Conservation (phyloP, 2,888 invertebrate species). For the Blera fallax region DNA sequence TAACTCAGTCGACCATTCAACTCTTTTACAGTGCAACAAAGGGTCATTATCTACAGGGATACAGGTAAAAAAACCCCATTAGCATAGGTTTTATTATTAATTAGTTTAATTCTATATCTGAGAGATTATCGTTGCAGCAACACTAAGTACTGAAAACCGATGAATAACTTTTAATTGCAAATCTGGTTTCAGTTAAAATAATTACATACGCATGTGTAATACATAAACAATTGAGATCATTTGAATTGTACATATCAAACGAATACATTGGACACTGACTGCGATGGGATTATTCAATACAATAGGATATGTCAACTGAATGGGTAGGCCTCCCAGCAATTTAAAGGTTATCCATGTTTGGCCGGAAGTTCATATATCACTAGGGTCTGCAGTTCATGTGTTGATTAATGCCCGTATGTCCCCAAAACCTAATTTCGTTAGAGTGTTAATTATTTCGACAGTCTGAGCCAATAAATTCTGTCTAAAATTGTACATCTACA, state of each 20-base stretch:
- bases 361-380: background rate
- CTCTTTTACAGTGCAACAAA: background rate
- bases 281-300: too few relatives aligned
- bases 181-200: background rate
- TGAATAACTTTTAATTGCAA: background rate
- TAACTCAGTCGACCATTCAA: constrained; percentile 1
- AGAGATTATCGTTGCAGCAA: background rate
- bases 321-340: background rate
- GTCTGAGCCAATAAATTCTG: background rate
- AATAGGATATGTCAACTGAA: too few relatives aligned
- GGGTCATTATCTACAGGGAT: constrained; percentile 7
- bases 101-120: background rate
- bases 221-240: background rate
- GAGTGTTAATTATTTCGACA: background rate
- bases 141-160: background rate
- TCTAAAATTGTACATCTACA: background rate
- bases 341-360: background rate
- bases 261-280: too few relatives aligned
- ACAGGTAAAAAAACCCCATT: background rate
- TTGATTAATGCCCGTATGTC: background rate
- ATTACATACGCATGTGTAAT: background rate
- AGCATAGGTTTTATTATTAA: background rate
- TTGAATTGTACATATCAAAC: background rate
- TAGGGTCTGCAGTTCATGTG: background rate
- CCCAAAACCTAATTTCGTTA: background rate